A percentile compares a stretch with the other conserved stretches of the same genome.
Conservation (phyloP, 2,888 invertebrate genomes). For the Gryllus longicercus region DNA sequence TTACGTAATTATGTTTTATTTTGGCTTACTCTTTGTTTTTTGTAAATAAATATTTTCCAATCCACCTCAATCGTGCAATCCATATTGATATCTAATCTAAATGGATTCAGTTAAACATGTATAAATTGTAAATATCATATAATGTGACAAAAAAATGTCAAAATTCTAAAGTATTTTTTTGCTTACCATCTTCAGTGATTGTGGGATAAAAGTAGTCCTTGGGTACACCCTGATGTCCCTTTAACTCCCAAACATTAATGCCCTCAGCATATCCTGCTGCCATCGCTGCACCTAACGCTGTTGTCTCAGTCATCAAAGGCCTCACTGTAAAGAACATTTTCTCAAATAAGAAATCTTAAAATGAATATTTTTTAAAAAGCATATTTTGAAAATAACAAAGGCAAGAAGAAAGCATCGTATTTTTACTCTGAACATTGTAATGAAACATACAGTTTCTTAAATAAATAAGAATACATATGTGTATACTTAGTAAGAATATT, state of each 20-base stretch:
- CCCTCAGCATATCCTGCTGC: slow-evolving; percentile 80
- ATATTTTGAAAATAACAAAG: not conserved
- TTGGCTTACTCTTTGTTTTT: too few species aligned
- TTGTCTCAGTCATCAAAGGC: slow-evolving; percentile 88
- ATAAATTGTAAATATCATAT: not conserved
- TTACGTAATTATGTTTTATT: too few species aligned
- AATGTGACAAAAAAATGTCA: not conserved
- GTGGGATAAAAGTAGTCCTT: slow-evolving; percentile 65
- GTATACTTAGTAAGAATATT: too few species aligned
- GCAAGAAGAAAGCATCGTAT: not conserved
- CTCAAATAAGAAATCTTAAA: not conserved
- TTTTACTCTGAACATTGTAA: too few species aligned
- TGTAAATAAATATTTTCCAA: too few species aligned
- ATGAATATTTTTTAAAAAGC: not conserved
- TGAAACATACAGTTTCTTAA: too few species aligned
- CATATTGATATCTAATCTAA: too few species aligned
- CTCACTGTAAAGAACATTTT: slow-evolving; percentile 51
- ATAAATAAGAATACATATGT: too few species aligned
- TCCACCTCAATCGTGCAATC: too few species aligned
- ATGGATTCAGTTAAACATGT: not conserved
- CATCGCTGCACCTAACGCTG: slow-evolving; percentile 91
- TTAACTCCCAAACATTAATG: slow-evolving; percentile 54
- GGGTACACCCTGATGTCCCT: slow-evolving; percentile 48
- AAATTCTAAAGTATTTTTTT: not conserved
- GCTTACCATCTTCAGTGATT: slow-evolving; percentile 61